Percentiles rank a stretch among this genome's conserved stretches.
Conservation (phyloP, 2,113 vertebrate genomes). For the Ranitomeya variabilis region DNA sequence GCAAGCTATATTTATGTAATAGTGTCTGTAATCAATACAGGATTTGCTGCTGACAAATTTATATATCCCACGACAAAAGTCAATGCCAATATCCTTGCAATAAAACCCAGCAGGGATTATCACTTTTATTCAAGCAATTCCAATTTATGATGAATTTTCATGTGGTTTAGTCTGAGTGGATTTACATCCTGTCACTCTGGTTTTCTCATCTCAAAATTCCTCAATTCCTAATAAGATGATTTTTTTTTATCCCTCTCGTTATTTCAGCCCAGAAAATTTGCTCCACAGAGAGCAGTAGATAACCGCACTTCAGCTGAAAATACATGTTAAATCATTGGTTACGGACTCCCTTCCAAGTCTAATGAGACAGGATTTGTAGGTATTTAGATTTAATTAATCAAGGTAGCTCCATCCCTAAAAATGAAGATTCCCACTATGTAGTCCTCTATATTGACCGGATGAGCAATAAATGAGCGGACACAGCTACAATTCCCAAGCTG, state of each 20-base stretch:
- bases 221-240: conserved; percentile 28
- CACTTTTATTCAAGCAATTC: conserved; percentile 43
- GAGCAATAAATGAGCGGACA: not conserved
- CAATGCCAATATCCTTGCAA: conserved; percentile 32
- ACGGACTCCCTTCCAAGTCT: not conserved
- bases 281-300: conserved; percentile 20
- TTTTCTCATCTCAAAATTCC: conserved; percentile 51
- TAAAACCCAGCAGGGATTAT: conserved; percentile 51
- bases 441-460: not conserved
- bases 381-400: conserved; percentile 11
- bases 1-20: conserved; percentile 9
- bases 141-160: conserved; percentile 49
- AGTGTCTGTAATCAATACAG: conserved; percentile 4
- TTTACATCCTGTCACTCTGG: conserved; percentile 55
- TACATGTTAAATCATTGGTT: conserved; percentile 1
- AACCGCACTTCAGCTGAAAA: conserved; percentile 12
- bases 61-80: conserved; percentile 42
- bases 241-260: conserved; percentile 31
- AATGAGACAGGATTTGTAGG: conserved; percentile 13
- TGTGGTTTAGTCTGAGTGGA: conserved; percentile 34
- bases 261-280: conserved; percentile 2
- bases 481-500: not conserved
- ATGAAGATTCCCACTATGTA: not conserved
- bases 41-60: conserved; percentile 52
- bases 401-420: not conserved